Base-by-base conservation (phyloP, 2,888 invertebrate species). In the Empis livida region DNA sequence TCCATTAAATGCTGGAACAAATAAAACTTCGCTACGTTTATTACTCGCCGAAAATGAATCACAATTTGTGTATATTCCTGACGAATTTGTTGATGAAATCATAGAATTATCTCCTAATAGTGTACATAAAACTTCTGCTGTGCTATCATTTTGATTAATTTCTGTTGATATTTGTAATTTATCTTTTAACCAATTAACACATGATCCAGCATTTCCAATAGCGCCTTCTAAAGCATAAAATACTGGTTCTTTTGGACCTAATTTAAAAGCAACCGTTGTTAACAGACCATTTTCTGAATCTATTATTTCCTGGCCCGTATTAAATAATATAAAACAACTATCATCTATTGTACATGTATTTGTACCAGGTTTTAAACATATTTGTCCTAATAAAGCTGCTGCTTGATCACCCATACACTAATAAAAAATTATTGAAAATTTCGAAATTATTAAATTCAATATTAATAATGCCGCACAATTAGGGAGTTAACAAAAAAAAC, bases 1-100 rank as follows among this genome's bases (percentile, higher is more conserved):
- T 0, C 96, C 97, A 53, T 91, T 90, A 71, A 97, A 95, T 8
- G 95, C 95, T n/a, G 96, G 95, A 10, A 97, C 94, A 71, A 97
- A 95, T 65, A 87, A 89, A 54, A 95, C 84, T 57, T 87, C 92
- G 37, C 87, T 86, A 39, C 74, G 73, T 20, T 74, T 75, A 6
- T 61, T 60, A 31, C 59, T 59, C 4, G 60, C 60, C 14, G 60
- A 47, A 13, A 5, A 61, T 63, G 61, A 63, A 37, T 65, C 65
- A 9, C 58, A 58, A 9, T 49, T 40, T 53, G 62, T 64, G 4
- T 66, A 52, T 56, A 64, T 62, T 45, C 61, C 59, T 3, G 65
- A 64, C 2, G 67, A 67, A 48, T 63, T 65, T n/a, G 64, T 62
- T 13, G 67, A 67, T 17, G 66, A 65, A 27, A 66, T 64, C 61